Conservation (phyloP, 2,888 invertebrate species). For the Acleris laterana region DNA sequence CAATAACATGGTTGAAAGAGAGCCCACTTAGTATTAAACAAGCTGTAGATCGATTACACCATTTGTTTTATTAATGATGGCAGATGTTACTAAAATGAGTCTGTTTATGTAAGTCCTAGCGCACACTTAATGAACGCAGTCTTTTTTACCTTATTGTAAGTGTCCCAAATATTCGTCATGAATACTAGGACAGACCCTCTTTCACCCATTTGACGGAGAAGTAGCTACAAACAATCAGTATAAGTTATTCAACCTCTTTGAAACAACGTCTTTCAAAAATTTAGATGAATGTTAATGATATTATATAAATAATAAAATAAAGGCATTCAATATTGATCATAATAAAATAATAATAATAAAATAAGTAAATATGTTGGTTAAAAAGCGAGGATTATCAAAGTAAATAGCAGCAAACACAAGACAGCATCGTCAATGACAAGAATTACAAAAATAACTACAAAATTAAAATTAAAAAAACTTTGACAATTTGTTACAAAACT, state of each 20-base stretch:
- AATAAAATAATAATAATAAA: background rate
- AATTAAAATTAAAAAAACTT: no score
- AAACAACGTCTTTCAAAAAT: background rate
- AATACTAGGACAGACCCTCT: slow-evolving; percentile 80
- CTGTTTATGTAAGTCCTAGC: slow-evolving; percentile 36
- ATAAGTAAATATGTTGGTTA: background rate
- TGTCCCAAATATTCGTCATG: slow-evolving; percentile 74
- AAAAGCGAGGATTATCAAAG: background rate
- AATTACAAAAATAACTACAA: background rate
- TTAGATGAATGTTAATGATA: no score
- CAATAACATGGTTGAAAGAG: slow-evolving; percentile 59
- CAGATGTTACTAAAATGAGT: slow-evolving; percentile 56
- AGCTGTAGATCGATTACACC: slow-evolving; percentile 40
- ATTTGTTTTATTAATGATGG: slow-evolving; percentile 48
- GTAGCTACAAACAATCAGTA: slow-evolving; percentile 69
- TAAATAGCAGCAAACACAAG: slow-evolving; percentile 9
- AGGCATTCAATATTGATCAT: slow-evolving; percentile 17
- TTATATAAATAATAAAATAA: background rate
- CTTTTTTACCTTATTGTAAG: slow-evolving; percentile 67
- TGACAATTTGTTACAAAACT: no score
- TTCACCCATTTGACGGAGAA: slow-evolving; percentile 80
- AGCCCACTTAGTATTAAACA: slow-evolving; percentile 62
- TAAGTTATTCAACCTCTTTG: slow-evolving; percentile 39
- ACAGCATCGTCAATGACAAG: background rate
- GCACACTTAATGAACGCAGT: slow-evolving; percentile 38